A percentile compares a stretch with the other conserved stretches of the same genome.
phyloP scores from a whole-genome alignment of 2,888 invertebrate genomes.

The Macaria notata region DNA sequence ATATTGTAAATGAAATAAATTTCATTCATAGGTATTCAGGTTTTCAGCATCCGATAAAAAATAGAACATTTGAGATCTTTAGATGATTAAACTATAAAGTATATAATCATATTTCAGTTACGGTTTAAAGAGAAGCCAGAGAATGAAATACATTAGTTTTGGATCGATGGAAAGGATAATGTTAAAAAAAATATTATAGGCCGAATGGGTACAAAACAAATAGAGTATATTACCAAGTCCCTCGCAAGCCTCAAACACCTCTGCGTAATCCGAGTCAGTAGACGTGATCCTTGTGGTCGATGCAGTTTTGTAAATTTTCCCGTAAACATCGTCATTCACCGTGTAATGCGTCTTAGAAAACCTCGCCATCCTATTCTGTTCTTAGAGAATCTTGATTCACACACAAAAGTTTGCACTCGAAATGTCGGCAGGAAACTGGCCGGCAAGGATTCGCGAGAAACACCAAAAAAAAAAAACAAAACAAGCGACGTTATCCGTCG shows the following conservation, averaged over 20 bases:
- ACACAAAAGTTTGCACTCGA: conserved; percentile 33
- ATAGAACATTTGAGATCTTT: too few relatives aligned
- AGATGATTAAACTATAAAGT: too few relatives aligned
- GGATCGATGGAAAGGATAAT: too few relatives aligned
- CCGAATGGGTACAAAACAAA: too few relatives aligned
- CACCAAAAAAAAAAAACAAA: conserved; percentile 48
- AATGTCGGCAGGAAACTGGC: conserved; percentile 55
- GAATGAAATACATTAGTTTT: too few relatives aligned
- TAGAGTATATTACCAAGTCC: conserved; percentile 58
- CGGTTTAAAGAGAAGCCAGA: too few relatives aligned
- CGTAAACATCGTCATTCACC: conserved; percentile 75
- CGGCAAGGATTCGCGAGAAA: conserved; percentile 51
- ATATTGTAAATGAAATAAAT: too few relatives aligned
- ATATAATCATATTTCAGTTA: too few relatives aligned
- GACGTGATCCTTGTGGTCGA: conserved; percentile 43
- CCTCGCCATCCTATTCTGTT: conserved; percentile 35
- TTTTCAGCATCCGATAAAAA: too few relatives aligned
- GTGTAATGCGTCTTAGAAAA: conserved; percentile 67
- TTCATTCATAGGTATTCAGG: too few relatives aligned
- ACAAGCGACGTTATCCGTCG: conserved; percentile 44
- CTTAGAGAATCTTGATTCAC: conserved; percentile 19
- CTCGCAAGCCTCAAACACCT: conserved; percentile 69
- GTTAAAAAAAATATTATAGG: too few relatives aligned
- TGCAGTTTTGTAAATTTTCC: conserved; percentile 66
- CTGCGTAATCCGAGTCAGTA: conserved; percentile 62